phyloP scores from a whole-genome alignment of 2,888 invertebrate species.

The Eudemis profundana region DNA sequence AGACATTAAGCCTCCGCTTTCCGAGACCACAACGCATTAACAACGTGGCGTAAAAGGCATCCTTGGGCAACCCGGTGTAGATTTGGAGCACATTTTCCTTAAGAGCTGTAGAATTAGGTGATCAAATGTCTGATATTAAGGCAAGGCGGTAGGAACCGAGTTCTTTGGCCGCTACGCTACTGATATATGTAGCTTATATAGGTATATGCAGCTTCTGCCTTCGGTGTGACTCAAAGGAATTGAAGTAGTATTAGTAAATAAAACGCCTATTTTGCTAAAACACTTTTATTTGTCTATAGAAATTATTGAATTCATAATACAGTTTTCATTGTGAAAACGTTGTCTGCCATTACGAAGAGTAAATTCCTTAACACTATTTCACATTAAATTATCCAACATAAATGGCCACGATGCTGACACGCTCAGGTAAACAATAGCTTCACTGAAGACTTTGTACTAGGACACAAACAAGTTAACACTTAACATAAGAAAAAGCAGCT shows the following conservation, averaged over 20 bases:
- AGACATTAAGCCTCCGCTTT: no score
- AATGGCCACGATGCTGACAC: constrained; percentile 77
- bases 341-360: constrained; percentile 68
- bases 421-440: constrained; percentile 63
- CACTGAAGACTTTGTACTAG: constrained; percentile 79
- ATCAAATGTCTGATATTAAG: no score
- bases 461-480: constrained; percentile 65
- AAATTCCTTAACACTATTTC: constrained; percentile 72
- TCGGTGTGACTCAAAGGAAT: no score
- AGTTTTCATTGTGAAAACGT: constrained; percentile 65
- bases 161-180: no score
- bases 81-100: no score
- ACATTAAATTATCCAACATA: constrained; percentile 70
- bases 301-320: constrained; percentile 72
- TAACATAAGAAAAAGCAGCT: constrained; percentile 56
- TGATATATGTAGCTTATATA: no score
- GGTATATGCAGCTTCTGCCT: no score
- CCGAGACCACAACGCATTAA: no score
- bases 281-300: constrained; percentile 82
- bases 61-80: no score
- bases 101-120: no score
- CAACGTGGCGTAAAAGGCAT: no score
- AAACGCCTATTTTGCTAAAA: constrained; percentile 64
- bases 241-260: constrained; percentile 36
- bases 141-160: no score